Evolutionary conservation across 2,113 vertebrate genomes (phyloP).

Genomic region (Aspidoscelis tigris): DNA sequence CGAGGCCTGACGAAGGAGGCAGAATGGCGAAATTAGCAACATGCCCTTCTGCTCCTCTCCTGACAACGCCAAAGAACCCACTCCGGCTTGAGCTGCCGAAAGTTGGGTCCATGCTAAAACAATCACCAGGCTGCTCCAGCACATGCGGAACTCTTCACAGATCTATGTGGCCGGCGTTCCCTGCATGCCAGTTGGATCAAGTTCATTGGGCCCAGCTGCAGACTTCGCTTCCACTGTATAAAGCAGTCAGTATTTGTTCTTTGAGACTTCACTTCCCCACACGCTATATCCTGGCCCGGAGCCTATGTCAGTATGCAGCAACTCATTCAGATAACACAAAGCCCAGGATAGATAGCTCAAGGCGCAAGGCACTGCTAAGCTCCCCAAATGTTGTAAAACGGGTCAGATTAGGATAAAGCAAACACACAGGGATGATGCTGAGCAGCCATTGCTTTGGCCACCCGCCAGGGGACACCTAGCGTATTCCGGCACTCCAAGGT

Average conservation of each 20-base stretch:
- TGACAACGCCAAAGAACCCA: not conserved
- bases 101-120: not conserved
- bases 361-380: slow-evolving; percentile 14
- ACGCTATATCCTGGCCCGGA: slow-evolving; percentile 12
- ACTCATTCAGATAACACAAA: slow-evolving; percentile 30
- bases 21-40: not conserved
- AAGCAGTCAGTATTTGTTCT: slow-evolving; percentile 7
- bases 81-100: not conserved
- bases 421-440: slow-evolving; percentile 13
- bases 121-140: not conserved
- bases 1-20: not conserved
- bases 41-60: too few relatives aligned
- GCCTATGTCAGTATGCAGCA: slow-evolving; percentile 23
- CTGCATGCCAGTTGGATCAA: slow-evolving; percentile 26
- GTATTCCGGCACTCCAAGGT: not conserved
- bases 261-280: not conserved
- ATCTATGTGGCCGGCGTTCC: slow-evolving; percentile 13
- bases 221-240: not conserved
- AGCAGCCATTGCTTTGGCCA: slow-evolving; percentile 29
- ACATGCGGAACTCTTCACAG: slow-evolving; percentile 12
- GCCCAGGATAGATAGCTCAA: slow-evolving; percentile 19
- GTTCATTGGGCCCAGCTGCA: not conserved
- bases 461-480: slow-evolving; percentile 26
- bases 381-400: slow-evolving; percentile 25
- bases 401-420: slow-evolving; percentile 41